Percentiles rank a stretch among this genome's conserved stretches.
Conservation (phyloP, 2,888 invertebrate species). For the Noctua comes region DNA sequence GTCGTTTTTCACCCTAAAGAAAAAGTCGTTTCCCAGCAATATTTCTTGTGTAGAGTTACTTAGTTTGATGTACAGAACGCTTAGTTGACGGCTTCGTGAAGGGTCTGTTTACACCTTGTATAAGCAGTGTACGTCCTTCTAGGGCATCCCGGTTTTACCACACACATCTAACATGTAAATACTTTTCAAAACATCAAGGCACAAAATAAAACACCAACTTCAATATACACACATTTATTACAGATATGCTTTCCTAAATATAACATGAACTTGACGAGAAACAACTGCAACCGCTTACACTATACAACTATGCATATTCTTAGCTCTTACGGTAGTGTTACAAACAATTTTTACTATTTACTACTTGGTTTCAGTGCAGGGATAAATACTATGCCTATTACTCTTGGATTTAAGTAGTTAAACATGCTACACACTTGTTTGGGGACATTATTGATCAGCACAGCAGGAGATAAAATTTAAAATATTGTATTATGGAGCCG, state of each 20-base stretch:
- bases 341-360: conserved; percentile 64
- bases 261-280: conserved; percentile 85
- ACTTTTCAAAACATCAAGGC: not conserved
- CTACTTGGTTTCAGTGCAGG: conserved; percentile 58
- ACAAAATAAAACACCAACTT: conserved; percentile 53
- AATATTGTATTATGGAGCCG: not conserved
- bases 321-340: conserved; percentile 63
- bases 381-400: conserved; percentile 36
- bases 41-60: too few relatives aligned
- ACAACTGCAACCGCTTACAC: conserved; percentile 84
- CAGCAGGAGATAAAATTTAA: not conserved
- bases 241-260: conserved; percentile 88
- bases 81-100: too few relatives aligned
- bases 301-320: conserved; percentile 76
- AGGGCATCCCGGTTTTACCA: not conserved
- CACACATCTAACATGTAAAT: not conserved
- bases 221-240: conserved; percentile 90
- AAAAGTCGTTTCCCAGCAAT: too few relatives aligned
- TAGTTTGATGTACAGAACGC: too few relatives aligned
- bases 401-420: not conserved
- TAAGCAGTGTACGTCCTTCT: too few relatives aligned
- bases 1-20: too few relatives aligned
- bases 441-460: not conserved
- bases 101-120: too few relatives aligned
- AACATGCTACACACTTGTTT: not conserved